Percentiles rank a stretch among this genome's conserved stretches.
Conservation (phyloP, 2,113 vertebrate genomes). For the Pleuronectes platessa region DNA sequence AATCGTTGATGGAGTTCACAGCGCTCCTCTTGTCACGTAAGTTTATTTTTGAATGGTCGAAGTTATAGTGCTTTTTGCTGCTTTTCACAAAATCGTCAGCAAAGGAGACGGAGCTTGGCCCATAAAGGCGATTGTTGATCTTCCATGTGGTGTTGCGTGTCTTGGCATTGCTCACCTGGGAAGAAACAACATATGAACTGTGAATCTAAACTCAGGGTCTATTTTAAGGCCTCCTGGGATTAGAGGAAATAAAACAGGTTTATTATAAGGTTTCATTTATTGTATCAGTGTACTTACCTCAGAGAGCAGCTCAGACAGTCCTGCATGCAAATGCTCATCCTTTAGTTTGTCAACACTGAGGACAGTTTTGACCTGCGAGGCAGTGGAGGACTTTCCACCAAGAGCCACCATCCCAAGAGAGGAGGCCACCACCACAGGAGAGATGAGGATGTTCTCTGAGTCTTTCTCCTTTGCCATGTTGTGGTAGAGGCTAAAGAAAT, state of each 20-base stretch:
- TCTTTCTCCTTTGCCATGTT: conserved; percentile 91
- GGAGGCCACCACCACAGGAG: conserved; percentile 94
- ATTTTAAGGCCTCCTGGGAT: neutral
- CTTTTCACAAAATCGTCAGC: conserved; percentile 90
- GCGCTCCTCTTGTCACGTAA: conserved; percentile 95
- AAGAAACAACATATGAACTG: neutral
- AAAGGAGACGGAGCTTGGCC: conserved; percentile 93
- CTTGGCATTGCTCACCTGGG: conserved; percentile 85
- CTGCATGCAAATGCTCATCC: conserved; percentile 90
- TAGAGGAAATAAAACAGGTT: too few species aligned
- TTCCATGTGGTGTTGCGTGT: conserved; percentile 97
- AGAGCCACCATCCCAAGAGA: conserved; percentile 93
- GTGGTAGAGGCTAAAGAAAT: conserved; percentile 87
- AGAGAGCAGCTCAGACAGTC: conserved; percentile 90
- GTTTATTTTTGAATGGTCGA: conserved; percentile 96
- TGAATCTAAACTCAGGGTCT: neutral
- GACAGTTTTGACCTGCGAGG: conserved; percentile 91
- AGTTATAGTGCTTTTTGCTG: conserved; percentile 98
- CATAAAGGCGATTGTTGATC: conserved; percentile 92
- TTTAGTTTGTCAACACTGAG: conserved; percentile 89
- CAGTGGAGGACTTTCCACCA: conserved; percentile 88
- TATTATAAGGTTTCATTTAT: too few species aligned
- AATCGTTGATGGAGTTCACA: conserved; percentile 96
- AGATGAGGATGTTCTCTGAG: conserved; percentile 93
- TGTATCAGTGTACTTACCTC: conserved; percentile 75